Conservation (phyloP, 2,797 vertebrate genomes). For the Sarcoramphus papa region DNA sequence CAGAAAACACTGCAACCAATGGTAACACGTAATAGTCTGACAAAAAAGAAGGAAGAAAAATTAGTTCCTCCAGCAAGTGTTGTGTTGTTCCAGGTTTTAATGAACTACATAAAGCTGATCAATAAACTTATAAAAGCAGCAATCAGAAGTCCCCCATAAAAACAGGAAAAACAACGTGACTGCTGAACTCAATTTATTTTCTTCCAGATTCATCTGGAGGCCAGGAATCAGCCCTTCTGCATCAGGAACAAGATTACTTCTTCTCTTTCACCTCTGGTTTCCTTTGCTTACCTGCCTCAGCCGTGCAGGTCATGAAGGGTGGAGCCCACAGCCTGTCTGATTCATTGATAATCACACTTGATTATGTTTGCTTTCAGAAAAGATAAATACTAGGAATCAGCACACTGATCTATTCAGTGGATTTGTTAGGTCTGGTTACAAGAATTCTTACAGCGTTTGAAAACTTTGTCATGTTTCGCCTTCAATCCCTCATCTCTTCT, state of each 20-base stretch:
- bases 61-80: not conserved
- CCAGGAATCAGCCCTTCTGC: not conserved
- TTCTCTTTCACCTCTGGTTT: not conserved
- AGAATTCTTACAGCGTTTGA: not conserved
- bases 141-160: not conserved
- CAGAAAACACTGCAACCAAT: conserved; percentile 3
- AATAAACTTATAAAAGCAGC: not conserved
- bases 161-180: not conserved
- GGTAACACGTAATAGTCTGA: not conserved
- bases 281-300: not conserved
- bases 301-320: not conserved
- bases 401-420: not conserved
- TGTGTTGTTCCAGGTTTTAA: not conserved
- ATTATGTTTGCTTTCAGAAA: not conserved
- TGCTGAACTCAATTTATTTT: not conserved
- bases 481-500: not conserved
- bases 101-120: not conserved
- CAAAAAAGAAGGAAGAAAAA: not conserved
- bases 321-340: not conserved
- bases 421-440: not conserved
- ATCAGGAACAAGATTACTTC: not conserved
- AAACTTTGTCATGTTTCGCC: not conserved
- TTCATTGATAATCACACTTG: not conserved
- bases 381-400: not conserved
- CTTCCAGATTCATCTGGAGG: not conserved